Evolutionary conservation across 2,888 invertebrate genomes (phyloP).

Genomic region (Lamellibrachia satsuma): DNA sequence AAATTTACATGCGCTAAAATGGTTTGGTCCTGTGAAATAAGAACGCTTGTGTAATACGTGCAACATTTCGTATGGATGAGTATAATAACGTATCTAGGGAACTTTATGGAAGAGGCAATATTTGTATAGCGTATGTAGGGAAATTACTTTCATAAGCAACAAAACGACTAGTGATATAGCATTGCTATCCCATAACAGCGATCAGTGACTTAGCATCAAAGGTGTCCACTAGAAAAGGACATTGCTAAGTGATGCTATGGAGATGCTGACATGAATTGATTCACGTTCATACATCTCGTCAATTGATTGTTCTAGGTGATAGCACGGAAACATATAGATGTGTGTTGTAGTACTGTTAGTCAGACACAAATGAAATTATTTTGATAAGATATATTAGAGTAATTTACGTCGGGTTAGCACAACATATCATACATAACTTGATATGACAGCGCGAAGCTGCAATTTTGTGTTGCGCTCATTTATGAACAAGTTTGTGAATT

Average conservation of each 20-base stretch:
- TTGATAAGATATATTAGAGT: too few relatives aligned
- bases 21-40: background rate
- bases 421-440: background rate
- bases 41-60: background rate
- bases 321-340: too few relatives aligned
- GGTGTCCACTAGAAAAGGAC: background rate
- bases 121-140: background rate
- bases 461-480: background rate
- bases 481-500: background rate
- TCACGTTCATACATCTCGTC: too few relatives aligned
- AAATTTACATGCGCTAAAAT: background rate
- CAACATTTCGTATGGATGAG: background rate
- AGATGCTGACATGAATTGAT: too few relatives aligned
- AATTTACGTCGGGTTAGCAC: too few relatives aligned
- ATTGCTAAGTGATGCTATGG: too few relatives aligned
- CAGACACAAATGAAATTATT: too few relatives aligned
- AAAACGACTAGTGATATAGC: background rate
- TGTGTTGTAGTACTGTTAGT: too few relatives aligned
- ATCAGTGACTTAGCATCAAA: background rate
- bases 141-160: background rate
- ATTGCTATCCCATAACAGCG: background rate
- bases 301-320: too few relatives aligned
- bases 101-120: background rate
- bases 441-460: background rate
- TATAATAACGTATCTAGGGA: background rate